Conservation (phyloP, 1,140 invertebrate species). For the Gryllus bimaculatus region DNA sequence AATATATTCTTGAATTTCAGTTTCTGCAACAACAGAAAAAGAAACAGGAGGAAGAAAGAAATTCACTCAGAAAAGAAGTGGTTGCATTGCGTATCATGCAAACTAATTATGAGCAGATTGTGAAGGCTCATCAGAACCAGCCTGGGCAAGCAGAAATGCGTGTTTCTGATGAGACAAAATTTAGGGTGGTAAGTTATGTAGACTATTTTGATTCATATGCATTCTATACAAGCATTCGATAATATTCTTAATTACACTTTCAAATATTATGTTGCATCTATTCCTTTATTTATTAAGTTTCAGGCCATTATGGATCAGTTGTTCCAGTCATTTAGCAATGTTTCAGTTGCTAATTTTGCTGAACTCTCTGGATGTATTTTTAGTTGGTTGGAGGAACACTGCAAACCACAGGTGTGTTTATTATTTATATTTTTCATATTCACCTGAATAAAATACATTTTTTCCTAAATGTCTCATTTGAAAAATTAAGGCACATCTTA, state of each 20-base stretch:
- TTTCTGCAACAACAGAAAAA: slow-evolving; percentile 85
- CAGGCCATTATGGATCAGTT: slow-evolving; percentile 89
- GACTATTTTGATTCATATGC: too few relatives aligned
- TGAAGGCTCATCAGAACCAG: slow-evolving; percentile 90
- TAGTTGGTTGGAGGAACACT: slow-evolving; percentile 93
- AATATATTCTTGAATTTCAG: slow-evolving; percentile 36
- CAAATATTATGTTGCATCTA: neutral
- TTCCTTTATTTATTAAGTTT: slow-evolving; percentile 50
- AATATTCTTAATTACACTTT: neutral
- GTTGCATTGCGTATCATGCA: slow-evolving; percentile 87
- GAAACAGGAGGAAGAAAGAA: slow-evolving; percentile 86
- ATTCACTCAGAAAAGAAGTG: slow-evolving; percentile 88
- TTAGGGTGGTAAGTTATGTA: slow-evolving; percentile 70
- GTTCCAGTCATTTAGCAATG: slow-evolving; percentile 79
- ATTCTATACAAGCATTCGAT: neutral
- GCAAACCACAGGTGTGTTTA: slow-evolving; percentile 69
- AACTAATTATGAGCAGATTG: slow-evolving; percentile 91
- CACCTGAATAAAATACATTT: too few relatives aligned
- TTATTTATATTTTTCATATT: neutral
- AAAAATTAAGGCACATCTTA: too few relatives aligned
- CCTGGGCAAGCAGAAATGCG: slow-evolving; percentile 76
- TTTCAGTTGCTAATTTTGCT: slow-evolving; percentile 84
- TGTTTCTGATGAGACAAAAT: slow-evolving; percentile 90
- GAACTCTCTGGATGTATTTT: slow-evolving; percentile 90
- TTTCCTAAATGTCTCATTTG: too few relatives aligned